Percentiles rank a stretch among this genome's conserved stretches.
Evolutionary conservation across 1,140 invertebrate genomes (phyloP).

Genomic region (Cardiocondyla obscurior): DNA sequence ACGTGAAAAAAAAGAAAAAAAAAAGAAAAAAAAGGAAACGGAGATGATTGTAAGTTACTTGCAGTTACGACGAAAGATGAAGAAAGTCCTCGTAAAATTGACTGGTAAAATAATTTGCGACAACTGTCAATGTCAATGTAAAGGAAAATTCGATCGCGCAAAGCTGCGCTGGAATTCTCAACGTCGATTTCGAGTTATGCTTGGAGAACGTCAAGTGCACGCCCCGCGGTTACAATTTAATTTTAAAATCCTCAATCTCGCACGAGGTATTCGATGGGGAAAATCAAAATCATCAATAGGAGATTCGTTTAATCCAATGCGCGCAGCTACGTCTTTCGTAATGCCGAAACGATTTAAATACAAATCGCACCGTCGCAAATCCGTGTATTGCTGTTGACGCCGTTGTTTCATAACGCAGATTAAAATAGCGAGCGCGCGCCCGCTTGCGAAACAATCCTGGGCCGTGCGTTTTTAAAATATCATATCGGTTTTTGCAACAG

Average conservation of each 20-base stretch:
- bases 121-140: background rate
- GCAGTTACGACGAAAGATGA: background rate
- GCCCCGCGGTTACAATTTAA: background rate
- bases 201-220: background rate
- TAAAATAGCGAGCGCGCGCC: slow-evolving; percentile 17
- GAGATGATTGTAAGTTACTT: background rate
- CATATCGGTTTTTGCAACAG: slow-evolving; percentile 11
- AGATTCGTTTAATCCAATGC: background rate
- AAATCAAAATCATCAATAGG: slow-evolving; percentile 27
- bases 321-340: slow-evolving; percentile 27
- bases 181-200: slow-evolving; percentile 9
- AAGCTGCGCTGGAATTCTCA: slow-evolving; percentile 29
- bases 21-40: slow-evolving; percentile 14
- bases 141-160: slow-evolving; percentile 6
- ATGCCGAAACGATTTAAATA: slow-evolving; percentile 50
- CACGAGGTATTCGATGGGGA: background rate
- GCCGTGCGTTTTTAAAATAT: slow-evolving; percentile 31
- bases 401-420: slow-evolving; percentile 45
- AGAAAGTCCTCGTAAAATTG: background rate
- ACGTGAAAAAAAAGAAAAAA: slow-evolving; percentile 20
- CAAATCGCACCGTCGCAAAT: slow-evolving; percentile 27
- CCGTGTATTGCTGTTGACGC: background rate
- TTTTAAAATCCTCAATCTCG: background rate
- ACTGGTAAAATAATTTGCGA: slow-evolving; percentile 5
- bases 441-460: background rate